These are phyloP conservation scores for Enteromius treurensis DNA, from an alignment of 2,797 vertebrate genomes.

Conservation along the genomic window DNA sequence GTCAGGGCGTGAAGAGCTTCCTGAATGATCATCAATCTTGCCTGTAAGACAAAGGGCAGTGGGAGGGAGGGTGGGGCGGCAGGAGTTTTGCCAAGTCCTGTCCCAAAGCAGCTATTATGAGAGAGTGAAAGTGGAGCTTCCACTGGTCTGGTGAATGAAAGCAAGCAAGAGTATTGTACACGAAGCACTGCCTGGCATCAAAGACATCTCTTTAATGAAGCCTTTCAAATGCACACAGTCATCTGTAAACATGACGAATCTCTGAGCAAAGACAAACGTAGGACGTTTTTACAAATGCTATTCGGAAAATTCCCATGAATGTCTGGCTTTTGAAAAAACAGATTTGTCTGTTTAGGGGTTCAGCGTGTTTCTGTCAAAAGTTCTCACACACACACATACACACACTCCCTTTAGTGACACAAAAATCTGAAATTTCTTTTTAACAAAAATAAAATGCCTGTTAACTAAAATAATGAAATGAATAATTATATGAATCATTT, in stretches of 20 bases:
- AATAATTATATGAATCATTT: background rate
- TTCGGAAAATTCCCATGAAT: constrained; percentile 9
- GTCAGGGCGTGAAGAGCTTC: constrained; percentile 69
- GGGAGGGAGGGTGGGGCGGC: constrained; percentile 68
- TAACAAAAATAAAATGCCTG: background rate
- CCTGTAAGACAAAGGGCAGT: constrained; percentile 71
- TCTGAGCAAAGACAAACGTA: constrained; percentile 17
- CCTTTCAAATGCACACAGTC: constrained; percentile 21
- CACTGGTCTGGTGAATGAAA: constrained; percentile 64
- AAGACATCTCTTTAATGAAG: constrained; percentile 55
- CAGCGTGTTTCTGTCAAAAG: background rate
- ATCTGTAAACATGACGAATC: background rate
- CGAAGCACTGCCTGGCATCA: constrained; percentile 48
- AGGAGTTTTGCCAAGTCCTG: constrained; percentile 70
- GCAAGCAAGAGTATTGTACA: constrained; percentile 59
- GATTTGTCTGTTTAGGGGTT: background rate
- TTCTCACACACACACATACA: background rate
- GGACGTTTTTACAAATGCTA: background rate
- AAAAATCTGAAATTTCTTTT: background rate
- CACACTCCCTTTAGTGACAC: too few relatives aligned
- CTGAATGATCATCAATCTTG: constrained; percentile 80
- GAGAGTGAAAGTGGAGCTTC: constrained; percentile 69
- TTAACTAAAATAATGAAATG: background rate
- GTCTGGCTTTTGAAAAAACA: background rate
- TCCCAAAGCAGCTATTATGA: constrained; percentile 74